Percentiles rank a stretch among this genome's conserved stretches.
Conservation (phyloP, 2,797 vertebrate genomes). For the Pogonophryne albipinna region DNA sequence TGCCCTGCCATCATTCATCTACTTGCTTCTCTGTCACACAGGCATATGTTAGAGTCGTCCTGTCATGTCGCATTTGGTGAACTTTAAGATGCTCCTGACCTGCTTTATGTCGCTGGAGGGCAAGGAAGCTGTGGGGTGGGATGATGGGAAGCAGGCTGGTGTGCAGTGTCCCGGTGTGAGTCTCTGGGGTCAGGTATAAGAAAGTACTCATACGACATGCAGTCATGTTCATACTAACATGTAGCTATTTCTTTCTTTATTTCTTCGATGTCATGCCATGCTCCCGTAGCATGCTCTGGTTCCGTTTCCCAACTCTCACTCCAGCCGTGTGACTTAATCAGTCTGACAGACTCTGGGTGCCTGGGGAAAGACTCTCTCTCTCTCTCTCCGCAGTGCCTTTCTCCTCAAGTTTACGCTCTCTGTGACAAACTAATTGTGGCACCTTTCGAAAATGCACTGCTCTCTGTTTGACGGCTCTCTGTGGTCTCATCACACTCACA, state of each 20-base stretch:
- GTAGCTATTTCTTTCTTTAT: slow-evolving; percentile 75
- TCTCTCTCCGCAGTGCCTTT: slow-evolving; percentile 82
- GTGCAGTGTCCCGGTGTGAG: slow-evolving; percentile 52
- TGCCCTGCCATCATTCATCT: slow-evolving; percentile 78
- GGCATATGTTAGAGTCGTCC: slow-evolving; percentile 81
- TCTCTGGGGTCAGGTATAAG: slow-evolving; percentile 77
- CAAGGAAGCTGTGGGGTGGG: slow-evolving; percentile 59
- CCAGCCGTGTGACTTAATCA: slow-evolving; percentile 89
- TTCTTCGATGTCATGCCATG: slow-evolving; percentile 61
- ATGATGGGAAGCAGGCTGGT: slow-evolving; percentile 62
- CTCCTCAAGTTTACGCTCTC: slow-evolving; percentile 86
- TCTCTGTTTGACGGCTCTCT: slow-evolving; percentile 69
- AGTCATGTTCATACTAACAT: slow-evolving; percentile 75
- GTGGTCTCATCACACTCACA: slow-evolving; percentile 68
- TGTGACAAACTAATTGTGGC: slow-evolving; percentile 93
- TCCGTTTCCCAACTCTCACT: slow-evolving; percentile 84
- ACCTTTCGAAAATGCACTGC: slow-evolving; percentile 81
- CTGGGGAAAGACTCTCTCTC: slow-evolving; percentile 87
- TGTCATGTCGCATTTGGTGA: slow-evolving; percentile 83
- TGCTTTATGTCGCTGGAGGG: slow-evolving; percentile 75
- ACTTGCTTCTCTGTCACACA: slow-evolving; percentile 78
- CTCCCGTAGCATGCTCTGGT: slow-evolving; percentile 76
- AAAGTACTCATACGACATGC: slow-evolving; percentile 70
- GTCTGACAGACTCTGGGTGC: slow-evolving; percentile 93
- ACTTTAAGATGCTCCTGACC: slow-evolving; percentile 83